These are phyloP conservation scores for Torymus aiolomorphi DNA, from an alignment of 2,888 invertebrate genomes.

Conservation along the genomic window DNA sequence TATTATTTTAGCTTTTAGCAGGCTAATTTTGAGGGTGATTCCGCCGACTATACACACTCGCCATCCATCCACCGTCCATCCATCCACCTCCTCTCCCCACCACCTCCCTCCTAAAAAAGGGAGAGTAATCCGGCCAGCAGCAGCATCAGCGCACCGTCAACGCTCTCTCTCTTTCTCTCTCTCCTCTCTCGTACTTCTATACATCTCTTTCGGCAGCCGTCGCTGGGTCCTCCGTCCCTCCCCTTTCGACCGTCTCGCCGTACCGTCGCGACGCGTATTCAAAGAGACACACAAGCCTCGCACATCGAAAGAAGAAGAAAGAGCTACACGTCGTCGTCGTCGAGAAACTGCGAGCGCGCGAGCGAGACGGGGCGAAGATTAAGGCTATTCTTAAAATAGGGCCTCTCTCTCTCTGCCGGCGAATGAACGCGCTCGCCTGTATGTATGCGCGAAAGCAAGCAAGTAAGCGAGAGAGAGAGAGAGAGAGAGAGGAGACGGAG, in stretches of 20 bases:
- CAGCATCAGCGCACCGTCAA: no score
- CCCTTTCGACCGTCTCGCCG: no score
- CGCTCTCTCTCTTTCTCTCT: no score
- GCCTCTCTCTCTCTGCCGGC: constrained; percentile 61
- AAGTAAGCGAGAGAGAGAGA: constrained; percentile 33
- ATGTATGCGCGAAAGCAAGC: not conserved
- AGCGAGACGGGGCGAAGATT: constrained; percentile 64
- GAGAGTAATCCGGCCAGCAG: constrained; percentile 16
- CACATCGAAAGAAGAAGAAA: constrained; percentile 27
- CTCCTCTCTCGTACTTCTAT: no score
- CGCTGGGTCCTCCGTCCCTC: no score
- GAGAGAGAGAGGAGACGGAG: constrained; percentile 57
- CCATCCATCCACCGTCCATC: not conserved
- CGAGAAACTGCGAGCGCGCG: constrained; percentile 23
- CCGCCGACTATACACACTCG: no score
- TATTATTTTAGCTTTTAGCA: no score
- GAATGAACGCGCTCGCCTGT: constrained; percentile 55
- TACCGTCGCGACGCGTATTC: no score
- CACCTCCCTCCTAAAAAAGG: not conserved
- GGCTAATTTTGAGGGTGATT: no score
- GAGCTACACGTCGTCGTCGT: no score
- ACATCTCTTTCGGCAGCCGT: no score
- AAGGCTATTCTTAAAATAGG: constrained; percentile 76
- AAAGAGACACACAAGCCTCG: not conserved
- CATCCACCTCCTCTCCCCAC: no score